Percentiles rank a stretch among this genome's conserved stretches.
These are phyloP conservation scores for Morus bassanus DNA, from an alignment of 2,797 vertebrate genomes.

Conservation along the genomic window DNA sequence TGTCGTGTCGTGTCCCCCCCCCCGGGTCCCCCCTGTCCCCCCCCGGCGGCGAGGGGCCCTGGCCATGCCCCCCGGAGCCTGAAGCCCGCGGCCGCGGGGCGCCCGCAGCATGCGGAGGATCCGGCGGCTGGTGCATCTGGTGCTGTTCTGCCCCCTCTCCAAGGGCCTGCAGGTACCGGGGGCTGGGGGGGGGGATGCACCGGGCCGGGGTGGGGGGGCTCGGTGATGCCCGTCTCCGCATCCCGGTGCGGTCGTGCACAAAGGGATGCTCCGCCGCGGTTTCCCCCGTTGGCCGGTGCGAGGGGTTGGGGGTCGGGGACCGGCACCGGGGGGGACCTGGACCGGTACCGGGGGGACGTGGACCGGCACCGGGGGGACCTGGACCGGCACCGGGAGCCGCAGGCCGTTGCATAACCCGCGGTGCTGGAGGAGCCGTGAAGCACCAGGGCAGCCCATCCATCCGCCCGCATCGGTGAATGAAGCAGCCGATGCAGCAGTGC, in stretches of 20 bases:
- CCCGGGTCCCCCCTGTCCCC: neutral
- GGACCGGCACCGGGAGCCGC: neutral
- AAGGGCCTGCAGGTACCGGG: conserved; percentile 89
- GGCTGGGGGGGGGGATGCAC: neutral
- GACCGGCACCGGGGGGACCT: neutral
- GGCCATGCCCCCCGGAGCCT: conserved; percentile 30
- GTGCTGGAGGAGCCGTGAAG: neutral
- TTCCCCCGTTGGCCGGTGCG: too few species aligned
- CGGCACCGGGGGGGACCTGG: neutral
- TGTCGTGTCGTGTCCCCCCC: too few species aligned
- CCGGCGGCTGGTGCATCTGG: conserved; percentile 86
- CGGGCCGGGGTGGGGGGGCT: neutral
- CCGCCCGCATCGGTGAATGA: neutral
- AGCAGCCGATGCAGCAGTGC: neutral
- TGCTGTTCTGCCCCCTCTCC: conserved; percentile 88
- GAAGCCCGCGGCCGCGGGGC: conserved; percentile 35
- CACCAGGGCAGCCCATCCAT: neutral
- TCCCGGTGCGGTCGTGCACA: conserved; percentile 22
- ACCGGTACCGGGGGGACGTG: neutral
- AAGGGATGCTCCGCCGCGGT: neutral
- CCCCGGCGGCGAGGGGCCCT: neutral
- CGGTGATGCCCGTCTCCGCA: neutral
- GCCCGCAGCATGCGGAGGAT: conserved; percentile 83
- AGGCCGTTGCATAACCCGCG: neutral
- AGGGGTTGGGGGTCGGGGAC: neutral